A percentile compares a stretch with the other conserved stretches of the same genome.
Evolutionary conservation across 2,113 vertebrate genomes (phyloP).

Genomic region (Ailuropoda melanoleuca): DNA sequence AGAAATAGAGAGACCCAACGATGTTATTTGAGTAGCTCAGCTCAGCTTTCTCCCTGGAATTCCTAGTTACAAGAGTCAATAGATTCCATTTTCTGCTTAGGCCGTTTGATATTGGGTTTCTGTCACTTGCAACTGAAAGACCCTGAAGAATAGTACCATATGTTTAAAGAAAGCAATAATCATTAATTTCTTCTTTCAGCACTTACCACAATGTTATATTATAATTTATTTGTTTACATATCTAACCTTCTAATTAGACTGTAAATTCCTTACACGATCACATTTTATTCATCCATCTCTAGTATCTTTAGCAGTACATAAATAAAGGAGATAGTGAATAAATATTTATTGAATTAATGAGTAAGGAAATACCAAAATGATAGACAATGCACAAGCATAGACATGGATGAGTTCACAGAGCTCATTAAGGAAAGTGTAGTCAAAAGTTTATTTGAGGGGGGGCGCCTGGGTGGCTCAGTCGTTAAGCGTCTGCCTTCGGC

Average conservation of each 20-base stretch:
- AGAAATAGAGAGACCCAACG: neutral
- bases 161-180: neutral
- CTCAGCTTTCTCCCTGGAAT: neutral
- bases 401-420: neutral
- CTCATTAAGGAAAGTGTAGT: neutral
- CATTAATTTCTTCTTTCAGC: neutral
- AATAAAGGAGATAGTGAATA: neutral
- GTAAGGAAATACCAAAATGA: neutral
- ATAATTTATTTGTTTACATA: neutral
- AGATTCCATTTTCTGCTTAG: neutral
- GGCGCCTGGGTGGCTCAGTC: no score
- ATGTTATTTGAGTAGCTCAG: neutral
- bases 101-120: neutral
- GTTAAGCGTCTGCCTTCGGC: no score
- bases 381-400: neutral
- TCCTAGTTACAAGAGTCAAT: neutral
- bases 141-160: neutral
- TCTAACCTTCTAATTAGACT: neutral
- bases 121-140: neutral
- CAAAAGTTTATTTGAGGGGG: no score
- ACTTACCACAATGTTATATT: neutral
- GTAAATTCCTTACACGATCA: neutral
- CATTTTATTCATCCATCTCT: neutral
- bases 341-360: neutral
- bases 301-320: neutral